Evolutionary conservation across 2,797 vertebrate genomes (phyloP), one percentile per base, ranked within the genome.

Genomic region (Hoplostethus atlanticus): DNA sequence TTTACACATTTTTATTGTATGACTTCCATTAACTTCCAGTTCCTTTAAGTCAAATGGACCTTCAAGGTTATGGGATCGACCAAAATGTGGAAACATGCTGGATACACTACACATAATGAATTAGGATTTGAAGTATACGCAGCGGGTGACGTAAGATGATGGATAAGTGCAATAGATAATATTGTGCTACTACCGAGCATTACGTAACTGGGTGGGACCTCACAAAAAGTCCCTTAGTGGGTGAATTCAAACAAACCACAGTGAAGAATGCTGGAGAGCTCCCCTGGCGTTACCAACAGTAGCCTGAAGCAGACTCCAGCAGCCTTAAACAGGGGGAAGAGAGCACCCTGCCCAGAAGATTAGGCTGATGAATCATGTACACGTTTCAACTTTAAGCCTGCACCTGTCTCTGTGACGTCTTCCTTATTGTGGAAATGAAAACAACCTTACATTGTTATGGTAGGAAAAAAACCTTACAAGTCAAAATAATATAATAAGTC

Each of bases 331-430:
- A 15, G 59, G 21, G 13, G 13, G 34, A 16, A 38, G n/a, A 38
- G 28, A 30, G 40, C 40, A 15, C 58, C 38, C 21, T 30, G 56
- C 62, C 25, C 63, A 71, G 44, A 70, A 50, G 50, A 61, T 85
- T 53, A 77, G 48, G 30, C n/a, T 77, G 67, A 80, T 80, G 62
- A 53, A 70, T 67, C 48, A 48, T 67, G 59, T 64, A 42, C 58
- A 44, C 1, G 12, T 28, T 60, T 44, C 40, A 15, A 12, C 10
- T 31, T 16, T 17, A 36, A 28, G 15, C 25, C 52, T 3, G 10
- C 52, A 30, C 52, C 52, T 54, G 52, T 54, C 13, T 30, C 25
- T 30, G 3, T 54, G 52, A 11, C 11, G 11, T 40, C 36, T 12
- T 10, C 7, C 5, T 34, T 36, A 36, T 36, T 56, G 16, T 16